These are phyloP conservation scores for Athene cunicularia DNA, from an alignment of 2,113 vertebrate genomes.

Conservation along the genomic window DNA sequence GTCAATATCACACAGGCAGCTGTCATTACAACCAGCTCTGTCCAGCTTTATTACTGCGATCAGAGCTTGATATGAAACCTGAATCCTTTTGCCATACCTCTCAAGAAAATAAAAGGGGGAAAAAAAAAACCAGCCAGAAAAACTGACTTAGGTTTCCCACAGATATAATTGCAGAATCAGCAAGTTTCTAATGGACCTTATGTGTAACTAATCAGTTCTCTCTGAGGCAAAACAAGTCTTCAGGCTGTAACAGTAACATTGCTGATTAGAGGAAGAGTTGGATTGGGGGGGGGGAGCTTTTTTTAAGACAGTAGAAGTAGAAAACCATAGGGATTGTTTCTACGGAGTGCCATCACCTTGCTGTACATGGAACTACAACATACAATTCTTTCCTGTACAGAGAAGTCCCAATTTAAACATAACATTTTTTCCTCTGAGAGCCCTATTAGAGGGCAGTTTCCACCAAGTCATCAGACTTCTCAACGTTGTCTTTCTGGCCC, in stretches of 20 bases:
- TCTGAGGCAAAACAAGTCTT: constrained; percentile 49
- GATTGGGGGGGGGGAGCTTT: background rate
- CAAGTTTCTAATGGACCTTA: constrained; percentile 79
- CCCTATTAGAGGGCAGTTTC: background rate
- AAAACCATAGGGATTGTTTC: background rate
- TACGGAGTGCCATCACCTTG: background rate
- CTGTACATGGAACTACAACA: background rate
- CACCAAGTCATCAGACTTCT: background rate
- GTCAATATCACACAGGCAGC: background rate
- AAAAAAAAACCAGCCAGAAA: background rate
- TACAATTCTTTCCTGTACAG: background rate
- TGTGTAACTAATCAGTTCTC: constrained; percentile 73
- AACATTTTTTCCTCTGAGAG: background rate
- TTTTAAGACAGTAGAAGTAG: background rate
- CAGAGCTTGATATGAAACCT: constrained; percentile 53
- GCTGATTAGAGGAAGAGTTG: background rate
- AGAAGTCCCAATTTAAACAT: background rate
- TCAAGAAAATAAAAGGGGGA: constrained; percentile 11
- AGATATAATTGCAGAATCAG: constrained; percentile 57
- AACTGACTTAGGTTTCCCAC: constrained; percentile 32
- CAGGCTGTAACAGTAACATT: constrained; percentile 44
- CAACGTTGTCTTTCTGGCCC: background rate
- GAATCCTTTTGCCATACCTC: background rate
- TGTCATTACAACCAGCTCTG: background rate
- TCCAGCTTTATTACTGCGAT: background rate